These are phyloP conservation scores for Eretmochelys imbricata DNA, from an alignment of 2,113 vertebrate species.

Conservation along the genomic window DNA sequence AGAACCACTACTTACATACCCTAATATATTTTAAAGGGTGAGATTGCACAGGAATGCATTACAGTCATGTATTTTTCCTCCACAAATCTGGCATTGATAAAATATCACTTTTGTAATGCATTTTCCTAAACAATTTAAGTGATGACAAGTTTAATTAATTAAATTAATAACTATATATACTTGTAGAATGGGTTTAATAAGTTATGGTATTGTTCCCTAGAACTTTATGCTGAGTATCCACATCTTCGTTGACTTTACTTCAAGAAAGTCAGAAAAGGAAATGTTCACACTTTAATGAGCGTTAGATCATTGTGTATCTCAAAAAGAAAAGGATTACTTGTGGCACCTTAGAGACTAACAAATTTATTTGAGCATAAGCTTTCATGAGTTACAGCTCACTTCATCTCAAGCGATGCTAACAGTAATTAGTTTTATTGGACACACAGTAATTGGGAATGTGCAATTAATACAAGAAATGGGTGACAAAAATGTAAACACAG, in stretches of 20 bases:
- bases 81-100: background rate
- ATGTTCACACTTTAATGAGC: background rate
- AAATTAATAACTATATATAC: background rate
- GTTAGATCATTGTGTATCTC: background rate
- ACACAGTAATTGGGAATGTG: background rate
- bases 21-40: background rate
- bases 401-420: background rate
- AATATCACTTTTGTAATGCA: background rate
- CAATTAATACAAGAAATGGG: background rate
- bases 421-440: background rate
- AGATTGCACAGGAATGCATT: background rate
- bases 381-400: too few relatives aligned
- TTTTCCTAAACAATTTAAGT: conserved; percentile 8
- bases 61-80: background rate
- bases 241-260: background rate
- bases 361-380: too few relatives aligned
- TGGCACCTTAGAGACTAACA: too few relatives aligned
- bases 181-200: background rate
- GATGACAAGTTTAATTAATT: background rate
- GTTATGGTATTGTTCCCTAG: background rate
- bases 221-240: background rate
- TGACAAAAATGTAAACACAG: background rate
- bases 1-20: background rate
- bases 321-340: too few relatives aligned
- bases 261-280: background rate